Evolutionary conservation across 2,888 invertebrate genomes (phyloP).

Genomic region (Nudaria mundana): DNA sequence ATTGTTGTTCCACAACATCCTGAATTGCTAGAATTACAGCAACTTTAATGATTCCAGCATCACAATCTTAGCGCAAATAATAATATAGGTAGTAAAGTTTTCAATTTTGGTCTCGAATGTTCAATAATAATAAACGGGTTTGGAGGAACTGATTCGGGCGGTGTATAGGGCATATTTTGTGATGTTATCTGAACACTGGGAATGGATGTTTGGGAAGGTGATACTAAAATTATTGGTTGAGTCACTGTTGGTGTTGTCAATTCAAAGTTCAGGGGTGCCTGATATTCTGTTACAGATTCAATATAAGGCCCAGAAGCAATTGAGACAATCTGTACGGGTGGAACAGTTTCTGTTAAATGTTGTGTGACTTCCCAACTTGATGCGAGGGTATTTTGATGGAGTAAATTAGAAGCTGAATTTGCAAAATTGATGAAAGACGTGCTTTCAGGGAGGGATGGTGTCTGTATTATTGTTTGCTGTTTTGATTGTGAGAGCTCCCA

Average conservation of each 20-base stretch:
- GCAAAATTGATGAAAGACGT: background rate
- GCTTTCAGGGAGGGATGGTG: background rate
- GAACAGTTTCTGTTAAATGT: background rate
- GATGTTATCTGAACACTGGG: constrained; percentile 4
- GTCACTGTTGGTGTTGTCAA: constrained; percentile 40
- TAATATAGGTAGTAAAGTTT: constrained; percentile 46
- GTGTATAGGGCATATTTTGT: background rate
- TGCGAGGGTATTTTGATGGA: constrained; percentile 4
- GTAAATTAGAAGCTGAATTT: constrained; percentile 3
- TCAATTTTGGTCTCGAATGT: constrained; percentile 38
- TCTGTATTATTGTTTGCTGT: constrained; percentile 9
- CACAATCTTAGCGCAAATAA: constrained; percentile 44
- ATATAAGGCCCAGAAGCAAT: constrained; percentile 1
- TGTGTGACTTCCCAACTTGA: background rate
- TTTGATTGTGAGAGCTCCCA: constrained; percentile 4
- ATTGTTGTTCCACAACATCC: constrained; percentile 36
- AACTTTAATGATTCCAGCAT: constrained; percentile 32
- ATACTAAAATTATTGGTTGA: constrained; percentile 40
- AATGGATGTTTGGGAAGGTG: constrained; percentile 21
- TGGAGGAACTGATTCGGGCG: constrained; percentile 21
- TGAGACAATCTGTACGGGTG: background rate
- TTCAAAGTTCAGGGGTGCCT: constrained; percentile 44
- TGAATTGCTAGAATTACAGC: constrained; percentile 24
- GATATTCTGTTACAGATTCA: background rate
- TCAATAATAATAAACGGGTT: constrained; percentile 39